Evolutionary conservation across 2,888 invertebrate species (phyloP), one percentile per base, ranked within the genome.

Genomic region (Leuctra nigra): DNA sequence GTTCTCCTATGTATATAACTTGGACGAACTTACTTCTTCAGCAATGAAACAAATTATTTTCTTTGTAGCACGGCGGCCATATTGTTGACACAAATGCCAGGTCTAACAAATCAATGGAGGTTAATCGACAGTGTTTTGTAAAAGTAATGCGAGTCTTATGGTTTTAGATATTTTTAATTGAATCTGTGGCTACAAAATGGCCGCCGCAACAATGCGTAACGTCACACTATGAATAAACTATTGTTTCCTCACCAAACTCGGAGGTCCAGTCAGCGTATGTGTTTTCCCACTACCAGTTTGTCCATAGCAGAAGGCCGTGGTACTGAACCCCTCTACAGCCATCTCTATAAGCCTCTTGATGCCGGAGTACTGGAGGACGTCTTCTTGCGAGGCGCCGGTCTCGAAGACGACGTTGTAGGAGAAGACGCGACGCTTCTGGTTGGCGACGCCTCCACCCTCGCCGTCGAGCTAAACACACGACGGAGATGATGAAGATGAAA

Each of bases 271-370:
- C 55, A 96, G 79, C 0, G 96, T 96, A 70, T 95, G 94, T 0
- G 96, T 96, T 75, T 96, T 96, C 4, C 96, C 96, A 63, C 93
- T 93, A 41, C 96, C 95, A 0, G 96, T 96, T 75, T 96, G 96
- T 1, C 96, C 96, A 73, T 96, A 96, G 69, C 96, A 96, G 73
- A 96, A 91, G 23, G 88, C 90, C 1, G 96, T 96, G 68, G 93
- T 92, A 25, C 90, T 87, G 71, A 93, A 96, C 20, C 96, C 96
- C 69, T 93, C 92, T 35, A 95, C 83, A 1, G 93, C 90, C 92
- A 95, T 94, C 70, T 94, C 91, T 57, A 96, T 83, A 14, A 96
- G 82, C 53, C 90, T 79, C 68, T 91, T 93, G 60, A 95, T 83
- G 1, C 95, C 95, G 0, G 89, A 93, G 73, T 88, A 91, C 69